Evolutionary conservation across 2,888 invertebrate genomes (phyloP).

Genomic region (Plutella xylostella): DNA sequence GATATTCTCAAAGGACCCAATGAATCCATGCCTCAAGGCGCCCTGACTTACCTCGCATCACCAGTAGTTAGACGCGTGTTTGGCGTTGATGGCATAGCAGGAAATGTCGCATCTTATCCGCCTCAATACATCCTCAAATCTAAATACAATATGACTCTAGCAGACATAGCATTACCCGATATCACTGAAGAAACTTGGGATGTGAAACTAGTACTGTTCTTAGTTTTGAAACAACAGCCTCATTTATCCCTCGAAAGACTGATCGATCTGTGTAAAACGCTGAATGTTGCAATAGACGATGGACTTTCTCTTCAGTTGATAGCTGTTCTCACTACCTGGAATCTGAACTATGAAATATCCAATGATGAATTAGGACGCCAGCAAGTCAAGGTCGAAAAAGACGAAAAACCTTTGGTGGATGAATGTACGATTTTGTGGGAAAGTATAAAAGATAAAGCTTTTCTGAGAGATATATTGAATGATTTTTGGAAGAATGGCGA

Average conservation of each 20-base stretch:
- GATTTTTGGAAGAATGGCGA: slow-evolving; percentile 65
- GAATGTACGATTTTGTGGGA: slow-evolving; percentile 50
- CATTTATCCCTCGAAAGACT: slow-evolving; percentile 39
- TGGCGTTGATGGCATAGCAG: slow-evolving; percentile 31
- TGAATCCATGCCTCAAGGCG: slow-evolving; percentile 36
- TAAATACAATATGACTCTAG: slow-evolving; percentile 54
- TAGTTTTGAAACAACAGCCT: slow-evolving; percentile 47
- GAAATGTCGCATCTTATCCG: slow-evolving; percentile 37
- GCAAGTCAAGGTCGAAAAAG: slow-evolving; percentile 36
- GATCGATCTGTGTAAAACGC: slow-evolving; percentile 41
- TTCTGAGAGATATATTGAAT: slow-evolving; percentile 45
- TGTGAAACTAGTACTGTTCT: slow-evolving; percentile 54
- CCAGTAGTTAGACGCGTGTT: slow-evolving; percentile 39
- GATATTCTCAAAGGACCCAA: slow-evolving; percentile 43
- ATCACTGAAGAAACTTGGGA: slow-evolving; percentile 60
- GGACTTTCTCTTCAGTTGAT: slow-evolving; percentile 53
- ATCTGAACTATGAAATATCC: slow-evolving; percentile 45
- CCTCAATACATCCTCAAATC: slow-evolving; percentile 50
- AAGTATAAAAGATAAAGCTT: slow-evolving; percentile 49
- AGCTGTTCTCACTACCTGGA: slow-evolving; percentile 49
- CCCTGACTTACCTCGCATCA: slow-evolving; percentile 37
- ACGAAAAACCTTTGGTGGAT: slow-evolving; percentile 32
- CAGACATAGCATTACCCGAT: slow-evolving; percentile 52
- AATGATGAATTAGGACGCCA: slow-evolving; percentile 39
- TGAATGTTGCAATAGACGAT: slow-evolving; percentile 47